Conservation (phyloP, 2,888 invertebrate genomes). For the Merodon equestris region DNA sequence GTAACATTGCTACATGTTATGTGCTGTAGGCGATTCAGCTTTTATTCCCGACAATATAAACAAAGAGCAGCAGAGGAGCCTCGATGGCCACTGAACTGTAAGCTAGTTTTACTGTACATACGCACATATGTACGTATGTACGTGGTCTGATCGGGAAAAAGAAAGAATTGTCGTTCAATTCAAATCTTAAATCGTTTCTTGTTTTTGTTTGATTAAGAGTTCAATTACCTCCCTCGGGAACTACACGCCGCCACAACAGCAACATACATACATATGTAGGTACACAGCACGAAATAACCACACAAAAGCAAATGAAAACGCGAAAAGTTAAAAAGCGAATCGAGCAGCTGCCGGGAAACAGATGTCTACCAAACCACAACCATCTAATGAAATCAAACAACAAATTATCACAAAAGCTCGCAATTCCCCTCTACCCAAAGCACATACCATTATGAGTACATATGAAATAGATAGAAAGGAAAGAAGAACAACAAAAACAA, state of each 20-base stretch:
- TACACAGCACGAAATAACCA: neutral
- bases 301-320: slow-evolving; percentile 3
- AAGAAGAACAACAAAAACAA: slow-evolving; percentile 2
- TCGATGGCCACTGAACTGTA: neutral
- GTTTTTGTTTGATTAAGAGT: slow-evolving; percentile 14
- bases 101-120: slow-evolving; percentile 1
- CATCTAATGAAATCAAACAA: neutral
- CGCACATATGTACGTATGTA: too few relatives aligned
- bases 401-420: neutral
- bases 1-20: too few relatives aligned
- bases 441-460: neutral
- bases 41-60: slow-evolving; percentile 17
- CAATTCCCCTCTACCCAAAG: neutral
- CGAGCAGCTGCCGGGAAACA: slow-evolving; percentile 28
- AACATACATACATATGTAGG: too few relatives aligned
- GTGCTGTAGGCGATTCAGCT: neutral
- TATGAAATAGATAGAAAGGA: too few relatives aligned
- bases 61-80: neutral
- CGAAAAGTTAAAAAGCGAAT: neutral
- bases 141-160: too few relatives aligned
- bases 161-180: slow-evolving; percentile 25
- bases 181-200: neutral
- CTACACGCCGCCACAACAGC: too few relatives aligned
- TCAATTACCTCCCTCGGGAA: slow-evolving; percentile 45
- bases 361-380: slow-evolving; percentile 10